Base-by-base conservation (phyloP, 2,888 invertebrate species). In the Masnerella sp. region DNA sequence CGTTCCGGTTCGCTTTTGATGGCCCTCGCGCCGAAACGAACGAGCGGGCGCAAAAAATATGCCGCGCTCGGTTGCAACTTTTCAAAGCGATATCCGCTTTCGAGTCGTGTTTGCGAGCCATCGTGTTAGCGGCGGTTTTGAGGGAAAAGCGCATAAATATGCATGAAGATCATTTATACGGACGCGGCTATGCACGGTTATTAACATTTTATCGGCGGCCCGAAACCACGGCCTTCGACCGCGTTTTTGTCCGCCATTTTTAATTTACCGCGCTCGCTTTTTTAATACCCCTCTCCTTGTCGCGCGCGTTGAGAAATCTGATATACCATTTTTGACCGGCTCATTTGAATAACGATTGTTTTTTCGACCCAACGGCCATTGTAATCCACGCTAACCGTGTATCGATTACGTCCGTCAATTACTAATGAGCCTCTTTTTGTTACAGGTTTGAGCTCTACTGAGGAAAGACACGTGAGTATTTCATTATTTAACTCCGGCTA, bases 391-490 rank as follows among this genome's bases (percentile, higher is more conserved):
- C 7, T 25, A 5, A 25, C 25, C 4, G 8, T n/a, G n/a, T n/a
- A n/a, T n/a, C n/a, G n/a, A n/a, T n/a, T n/a, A n/a, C n/a, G n/a
- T n/a, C n/a, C n/a, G n/a, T 9, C 8, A 49, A 18, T 18, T 38
- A 49, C 14, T 43, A 43, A 34, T 45, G 9, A 14, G 75, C 70
- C 74, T 80, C 78, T 73, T 75, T 82, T 65, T 83, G 81, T 86
- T 88, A 49, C 89, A 91, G 91, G 91, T 86, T 89, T 91, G 84
- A 91, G 91, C 85, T 91, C 91, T 43, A 89, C 90, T 54, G 91
- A 91, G 84, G 91, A 91, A 84, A 88, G 91, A 89, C 91, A 91
- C 88, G 91, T 91, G 88, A 91, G 91, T 91, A 38, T n/a, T n/a
- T n/a, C n/a, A n/a, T n/a, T n/a, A n/a, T n/a, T n/a, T n/a, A n/a